Base-by-base conservation (phyloP, 2,888 invertebrate species). In the Corythucha ciliata region DNA sequence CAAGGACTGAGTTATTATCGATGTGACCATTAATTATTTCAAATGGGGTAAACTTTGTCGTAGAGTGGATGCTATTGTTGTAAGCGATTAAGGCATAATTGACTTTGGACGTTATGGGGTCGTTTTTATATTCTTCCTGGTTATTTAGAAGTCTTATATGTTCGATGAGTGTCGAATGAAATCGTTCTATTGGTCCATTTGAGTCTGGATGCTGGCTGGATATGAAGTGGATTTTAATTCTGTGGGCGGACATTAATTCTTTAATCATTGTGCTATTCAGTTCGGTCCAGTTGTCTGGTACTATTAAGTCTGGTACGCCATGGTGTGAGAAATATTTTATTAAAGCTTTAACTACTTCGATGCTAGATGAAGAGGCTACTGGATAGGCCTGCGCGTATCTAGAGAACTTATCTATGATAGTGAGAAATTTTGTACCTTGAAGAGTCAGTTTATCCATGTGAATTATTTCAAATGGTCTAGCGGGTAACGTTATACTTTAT, bases 341-440 rank as follows among this genome's bases (percentile, higher is more conserved):
- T 40, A 54, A 29, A 3, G 46, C 25, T n/a, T 55, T 29, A 6
- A 41, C 14, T 8, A 53, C 45, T 33, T 52, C 55, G 14, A 39
- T 21, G 6, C 29, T 48, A 21, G 22, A 27, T 8, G 34, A 18
- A 1, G 52, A 37, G 27, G 22, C 29, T 1, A 55, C 20, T 3
- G 34, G 20, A 32, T 54, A 54, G 2, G 40, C 50, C 32, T 54
- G 54, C 3, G 50, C 54, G 25, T 22, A 44, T 44, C 27, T 49
- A 12, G 53, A 52, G 18, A 52, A 52, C 12, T 27, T 18, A 22
- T 52, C 53, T 12, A 48, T 46, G 16, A 51, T 34, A 8, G 50
- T 51, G 12, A 54, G 18, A 40, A 54, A 53, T 25, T 49, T 42
- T 3, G 10, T 22, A 34, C 25, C 34, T 12, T 53, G 50, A 3